These are phyloP conservation scores for Drosophila tani DNA, from an alignment of 1,140 invertebrate genomes.

Conservation along the genomic window DNA sequence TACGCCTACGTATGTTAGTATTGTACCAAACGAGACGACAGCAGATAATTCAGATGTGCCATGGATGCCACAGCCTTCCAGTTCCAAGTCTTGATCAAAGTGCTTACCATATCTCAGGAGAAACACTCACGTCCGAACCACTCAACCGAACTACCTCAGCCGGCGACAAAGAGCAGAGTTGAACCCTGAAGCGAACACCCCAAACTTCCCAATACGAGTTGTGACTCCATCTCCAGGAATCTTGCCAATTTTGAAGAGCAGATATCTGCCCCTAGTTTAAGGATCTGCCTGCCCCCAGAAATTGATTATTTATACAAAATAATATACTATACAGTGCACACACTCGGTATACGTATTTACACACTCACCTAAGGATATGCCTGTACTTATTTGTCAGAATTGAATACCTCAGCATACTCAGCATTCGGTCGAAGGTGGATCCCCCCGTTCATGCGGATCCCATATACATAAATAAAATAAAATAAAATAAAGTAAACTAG, in stretches of 20 bases:
- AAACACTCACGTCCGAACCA: conserved; percentile 19
- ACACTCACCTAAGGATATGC: conserved; percentile 35
- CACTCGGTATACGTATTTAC: conserved; percentile 35
- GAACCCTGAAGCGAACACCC: conserved; percentile 45
- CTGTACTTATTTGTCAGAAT: conserved; percentile 63
- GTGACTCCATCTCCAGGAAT: conserved; percentile 41
- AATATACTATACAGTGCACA: conserved; percentile 27
- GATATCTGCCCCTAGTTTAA: conserved; percentile 41
- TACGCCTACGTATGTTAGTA: conserved; percentile 44
- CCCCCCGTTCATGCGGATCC: conserved; percentile 27
- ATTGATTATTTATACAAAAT: conserved; percentile 36
- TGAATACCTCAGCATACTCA: conserved; percentile 73
- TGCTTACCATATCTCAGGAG: conserved; percentile 76
- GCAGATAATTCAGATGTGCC: conserved; percentile 75
- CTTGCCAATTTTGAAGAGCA: conserved; percentile 43
- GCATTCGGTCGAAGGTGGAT: conserved; percentile 32
- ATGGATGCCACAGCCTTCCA: conserved; percentile 66
- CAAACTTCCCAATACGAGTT: conserved; percentile 51
- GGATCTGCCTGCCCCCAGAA: conserved; percentile 20
- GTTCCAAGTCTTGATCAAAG: conserved; percentile 50
- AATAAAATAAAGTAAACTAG: conserved; percentile 32
- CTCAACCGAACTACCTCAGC: conserved; percentile 76
- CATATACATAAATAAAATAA: conserved; percentile 11
- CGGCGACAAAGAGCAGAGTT: conserved; percentile 42
- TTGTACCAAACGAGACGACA: conserved; percentile 36